A percentile compares a stretch with the other conserved stretches of the same genome.
Evolutionary conservation across 2,888 invertebrate species (phyloP).

Genomic region (Drosophila engyochracea): DNA sequence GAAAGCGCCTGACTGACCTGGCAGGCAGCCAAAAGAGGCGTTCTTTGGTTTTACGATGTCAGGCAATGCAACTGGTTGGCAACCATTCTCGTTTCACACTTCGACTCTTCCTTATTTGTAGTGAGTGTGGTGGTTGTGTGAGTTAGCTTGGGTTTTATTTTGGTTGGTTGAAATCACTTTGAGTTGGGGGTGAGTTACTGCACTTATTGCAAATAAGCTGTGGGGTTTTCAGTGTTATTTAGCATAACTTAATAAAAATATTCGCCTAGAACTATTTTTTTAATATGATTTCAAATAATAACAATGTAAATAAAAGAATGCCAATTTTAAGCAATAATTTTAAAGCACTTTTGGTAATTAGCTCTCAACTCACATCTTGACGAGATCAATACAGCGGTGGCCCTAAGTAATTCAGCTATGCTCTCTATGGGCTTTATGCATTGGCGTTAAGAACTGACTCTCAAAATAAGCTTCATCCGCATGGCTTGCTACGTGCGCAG

Average conservation of each 20-base stretch:
- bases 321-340: neutral
- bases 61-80: slow-evolving; percentile 65
- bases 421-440: neutral
- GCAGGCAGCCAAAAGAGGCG: slow-evolving; percentile 67
- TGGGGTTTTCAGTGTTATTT: too few species aligned
- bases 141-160: slow-evolving; percentile 1
- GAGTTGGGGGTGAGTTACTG: slow-evolving; percentile 16
- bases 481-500: slow-evolving; percentile 38
- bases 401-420: neutral
- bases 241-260: too few species aligned
- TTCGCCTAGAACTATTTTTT: neutral
- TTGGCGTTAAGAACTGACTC: slow-evolving; percentile 36
- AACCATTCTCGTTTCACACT: neutral
- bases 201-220: neutral
- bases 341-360: neutral
- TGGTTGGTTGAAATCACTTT: slow-evolving; percentile 24
- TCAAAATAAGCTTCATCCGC: slow-evolving; percentile 37
- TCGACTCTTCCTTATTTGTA: neutral
- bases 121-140: slow-evolving; percentile 7
- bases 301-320: neutral
- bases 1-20: slow-evolving; percentile 46
- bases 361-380: neutral
- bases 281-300: neutral
- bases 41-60: slow-evolving; percentile 43
- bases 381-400: slow-evolving; percentile 10